phyloP scores from a whole-genome alignment of 1,140 invertebrate species.

The Drosophila kepulauana region DNA sequence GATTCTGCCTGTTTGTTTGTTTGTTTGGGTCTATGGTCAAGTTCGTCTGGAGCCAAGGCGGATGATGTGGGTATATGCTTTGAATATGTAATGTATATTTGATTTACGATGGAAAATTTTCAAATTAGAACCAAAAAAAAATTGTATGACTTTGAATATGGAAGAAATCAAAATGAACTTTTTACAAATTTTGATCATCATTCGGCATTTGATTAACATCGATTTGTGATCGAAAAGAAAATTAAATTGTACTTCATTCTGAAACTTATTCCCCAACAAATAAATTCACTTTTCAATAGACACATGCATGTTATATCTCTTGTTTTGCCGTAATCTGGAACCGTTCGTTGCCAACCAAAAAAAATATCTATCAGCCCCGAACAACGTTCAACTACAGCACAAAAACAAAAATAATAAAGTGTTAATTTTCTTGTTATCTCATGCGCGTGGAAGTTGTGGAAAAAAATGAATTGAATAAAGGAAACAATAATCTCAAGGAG shows the following conservation, averaged over 20 bases:
- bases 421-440: conserved; percentile 73
- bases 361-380: conserved; percentile 6
- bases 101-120: conserved; percentile 3
- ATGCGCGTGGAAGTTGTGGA: conserved; percentile 50
- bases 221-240: no score
- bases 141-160: not conserved
- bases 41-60: not conserved
- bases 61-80: conserved; percentile 17
- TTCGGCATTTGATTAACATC: not conserved
- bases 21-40: conserved; percentile 39
- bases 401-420: conserved; percentile 39
- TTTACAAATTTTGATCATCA: not conserved
- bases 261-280: not conserved
- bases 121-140: not conserved
- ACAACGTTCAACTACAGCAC: conserved; percentile 17
- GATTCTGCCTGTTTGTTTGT: conserved; percentile 37
- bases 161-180: not conserved
- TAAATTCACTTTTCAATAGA: not conserved
- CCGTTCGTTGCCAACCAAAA: conserved; percentile 22
- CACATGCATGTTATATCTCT: conserved; percentile 6
- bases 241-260: not conserved
- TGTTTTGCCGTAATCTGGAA: conserved; percentile 23
- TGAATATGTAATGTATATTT: conserved; percentile 13
- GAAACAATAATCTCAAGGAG: conserved; percentile 20
- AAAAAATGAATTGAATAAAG: conserved; percentile 28